phyloP scores from a whole-genome alignment of 1,140 invertebrate genomes.

The Spodoptera litura region DNA sequence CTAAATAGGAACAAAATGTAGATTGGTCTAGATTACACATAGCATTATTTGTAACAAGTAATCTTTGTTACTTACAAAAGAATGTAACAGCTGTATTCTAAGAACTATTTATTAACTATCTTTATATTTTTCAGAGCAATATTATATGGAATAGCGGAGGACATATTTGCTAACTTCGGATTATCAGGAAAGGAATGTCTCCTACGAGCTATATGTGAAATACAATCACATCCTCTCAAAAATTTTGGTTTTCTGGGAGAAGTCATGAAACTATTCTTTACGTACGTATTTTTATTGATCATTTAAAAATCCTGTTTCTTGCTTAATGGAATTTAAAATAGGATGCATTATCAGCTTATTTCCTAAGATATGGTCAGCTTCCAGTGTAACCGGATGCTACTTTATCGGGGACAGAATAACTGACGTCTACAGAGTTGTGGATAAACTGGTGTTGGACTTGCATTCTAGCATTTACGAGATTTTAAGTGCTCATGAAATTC shows the following conservation, averaged over 20 bases:
- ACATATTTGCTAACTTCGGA: constrained; percentile 91
- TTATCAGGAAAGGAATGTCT: constrained; percentile 93
- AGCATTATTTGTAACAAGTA: background rate
- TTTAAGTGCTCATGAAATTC: background rate
- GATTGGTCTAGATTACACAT: background rate
- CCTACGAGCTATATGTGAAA: constrained; percentile 93
- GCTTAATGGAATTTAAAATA: background rate
- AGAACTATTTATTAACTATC: background rate
- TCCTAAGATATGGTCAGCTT: constrained; percentile 9
- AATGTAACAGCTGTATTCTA: background rate
- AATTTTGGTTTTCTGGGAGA: constrained; percentile 93
- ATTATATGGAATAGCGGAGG: constrained; percentile 91
- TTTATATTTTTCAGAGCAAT: constrained; percentile 86
- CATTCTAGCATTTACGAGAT: background rate
- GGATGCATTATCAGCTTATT: background rate
- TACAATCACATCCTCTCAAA: constrained; percentile 91
- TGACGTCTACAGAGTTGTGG: background rate
- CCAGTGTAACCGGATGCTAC: constrained; percentile 13
- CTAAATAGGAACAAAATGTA: background rate
- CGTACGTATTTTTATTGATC: constrained; percentile 86
- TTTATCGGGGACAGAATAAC: background rate
- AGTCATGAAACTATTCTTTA: constrained; percentile 92
- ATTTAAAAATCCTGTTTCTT: background rate
- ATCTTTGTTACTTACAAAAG: background rate
- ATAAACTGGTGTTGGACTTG: background rate